Evolutionary conservation across 1,140 invertebrate genomes (phyloP).

Genomic region (Neoseiulus cucumeris): DNA sequence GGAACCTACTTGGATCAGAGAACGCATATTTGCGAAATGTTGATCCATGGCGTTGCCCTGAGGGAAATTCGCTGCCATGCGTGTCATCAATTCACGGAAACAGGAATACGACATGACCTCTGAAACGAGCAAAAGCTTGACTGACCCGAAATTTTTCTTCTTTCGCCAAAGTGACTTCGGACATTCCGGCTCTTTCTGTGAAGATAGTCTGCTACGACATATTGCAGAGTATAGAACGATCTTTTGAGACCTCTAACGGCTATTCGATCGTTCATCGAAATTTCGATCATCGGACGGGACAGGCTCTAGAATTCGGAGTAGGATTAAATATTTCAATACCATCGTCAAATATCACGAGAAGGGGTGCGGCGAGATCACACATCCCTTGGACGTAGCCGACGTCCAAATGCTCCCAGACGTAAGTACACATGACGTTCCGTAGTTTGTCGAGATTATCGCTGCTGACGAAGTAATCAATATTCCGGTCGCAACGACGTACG

Average conservation of each 20-base stretch:
- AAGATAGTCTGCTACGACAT: too few species aligned
- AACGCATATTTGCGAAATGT: constrained; percentile 85
- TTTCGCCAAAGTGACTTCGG: too few species aligned
- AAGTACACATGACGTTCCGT: constrained; percentile 91
- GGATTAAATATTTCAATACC: constrained; percentile 25
- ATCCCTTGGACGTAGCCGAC: constrained; percentile 78
- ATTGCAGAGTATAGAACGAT: neutral
- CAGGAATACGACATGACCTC: constrained; percentile 77
- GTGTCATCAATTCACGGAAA: constrained; percentile 69
- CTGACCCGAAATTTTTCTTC: too few species aligned
- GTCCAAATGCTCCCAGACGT: constrained; percentile 82
- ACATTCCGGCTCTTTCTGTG: too few species aligned
- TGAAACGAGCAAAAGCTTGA: constrained; percentile 20
- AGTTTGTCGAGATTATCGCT: constrained; percentile 73
- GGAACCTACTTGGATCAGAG: constrained; percentile 31
- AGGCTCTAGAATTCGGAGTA: too few species aligned
- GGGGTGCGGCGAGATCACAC: constrained; percentile 81
- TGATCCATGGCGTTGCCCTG: constrained; percentile 79
- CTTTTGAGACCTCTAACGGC: neutral
- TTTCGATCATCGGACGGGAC: too few species aligned
- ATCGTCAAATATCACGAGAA: constrained; percentile 76
- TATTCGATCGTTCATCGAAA: neutral
- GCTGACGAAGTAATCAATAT: constrained; percentile 66
- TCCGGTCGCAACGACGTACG: constrained; percentile 78
- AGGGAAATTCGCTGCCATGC: constrained; percentile 78